Evolutionary conservation across 1,140 invertebrate species (phyloP).

Genomic region (Oedothorax gibbosus): DNA sequence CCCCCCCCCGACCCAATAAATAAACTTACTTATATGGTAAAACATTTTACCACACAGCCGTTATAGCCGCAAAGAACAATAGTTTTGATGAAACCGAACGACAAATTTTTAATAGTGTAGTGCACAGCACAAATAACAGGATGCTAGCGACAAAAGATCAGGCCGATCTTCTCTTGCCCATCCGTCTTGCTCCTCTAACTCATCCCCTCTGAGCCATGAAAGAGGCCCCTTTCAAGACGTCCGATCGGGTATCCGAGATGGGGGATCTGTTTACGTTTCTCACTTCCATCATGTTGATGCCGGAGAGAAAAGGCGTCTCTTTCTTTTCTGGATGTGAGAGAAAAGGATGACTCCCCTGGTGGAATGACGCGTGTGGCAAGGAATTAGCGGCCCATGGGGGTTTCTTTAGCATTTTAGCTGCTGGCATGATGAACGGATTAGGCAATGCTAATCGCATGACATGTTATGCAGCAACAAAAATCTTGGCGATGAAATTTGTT

Average conservation of each 20-base stretch:
- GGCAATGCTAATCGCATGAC: no score
- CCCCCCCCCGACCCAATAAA: no score
- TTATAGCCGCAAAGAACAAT: neutral
- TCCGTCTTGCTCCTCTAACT: neutral
- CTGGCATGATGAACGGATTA: no score
- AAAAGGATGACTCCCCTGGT: neutral
- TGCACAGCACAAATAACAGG: neutral
- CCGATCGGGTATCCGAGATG: conserved; percentile 4
- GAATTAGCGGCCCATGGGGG: neutral
- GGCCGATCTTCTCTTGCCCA: no score
- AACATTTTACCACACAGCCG: neutral
- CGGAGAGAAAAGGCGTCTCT: conserved; percentile 8
- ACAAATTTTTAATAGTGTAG: neutral
- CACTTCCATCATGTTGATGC: conserved; percentile 24
- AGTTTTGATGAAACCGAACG: neutral
- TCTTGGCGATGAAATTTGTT: no score
- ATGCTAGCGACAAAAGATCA: neutral
- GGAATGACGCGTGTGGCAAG: neutral
- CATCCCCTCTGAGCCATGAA: neutral
- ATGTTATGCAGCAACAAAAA: no score
- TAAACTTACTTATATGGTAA: no score
- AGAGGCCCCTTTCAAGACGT: neutral
- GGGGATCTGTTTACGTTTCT: conserved; percentile 25
- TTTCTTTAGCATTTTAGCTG: neutral
- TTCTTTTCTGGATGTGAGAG: neutral